These are phyloP conservation scores for Diogma glabrata DNA, from an alignment of 2,888 invertebrate species.

Conservation along the genomic window DNA sequence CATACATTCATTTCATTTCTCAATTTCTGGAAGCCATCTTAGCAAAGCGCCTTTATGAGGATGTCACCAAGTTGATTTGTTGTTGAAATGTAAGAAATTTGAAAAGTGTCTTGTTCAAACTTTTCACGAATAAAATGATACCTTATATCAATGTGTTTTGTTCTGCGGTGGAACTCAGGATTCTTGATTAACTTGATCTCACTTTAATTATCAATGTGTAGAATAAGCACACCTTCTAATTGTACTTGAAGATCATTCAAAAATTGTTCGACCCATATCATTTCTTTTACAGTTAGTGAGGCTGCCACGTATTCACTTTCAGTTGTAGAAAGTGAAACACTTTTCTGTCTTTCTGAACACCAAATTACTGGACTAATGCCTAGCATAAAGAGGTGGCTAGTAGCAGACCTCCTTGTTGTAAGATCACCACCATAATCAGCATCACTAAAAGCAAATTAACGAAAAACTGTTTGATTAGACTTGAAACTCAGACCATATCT, in stretches of 20 bases:
- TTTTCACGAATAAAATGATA: slow-evolving; percentile 17
- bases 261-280: slow-evolving; percentile 22
- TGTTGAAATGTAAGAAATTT: slow-evolving; percentile 12
- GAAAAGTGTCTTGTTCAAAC: slow-evolving; percentile 12
- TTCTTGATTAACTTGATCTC: slow-evolving; percentile 18
- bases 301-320: background rate
- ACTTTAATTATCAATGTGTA: slow-evolving; percentile 21
- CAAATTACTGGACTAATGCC: slow-evolving; percentile 22
- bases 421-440: slow-evolving; percentile 19
- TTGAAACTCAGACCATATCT: background rate
- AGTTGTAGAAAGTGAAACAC: background rate
- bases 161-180: slow-evolving; percentile 15
- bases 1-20: background rate
- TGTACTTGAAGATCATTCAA: background rate
- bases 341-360: background rate
- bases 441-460: slow-evolving; percentile 16
- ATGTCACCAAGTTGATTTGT: slow-evolving; percentile 10
- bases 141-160: slow-evolving; percentile 16
- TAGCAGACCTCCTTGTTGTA: slow-evolving; percentile 18
- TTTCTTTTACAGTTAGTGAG: slow-evolving; percentile 13
- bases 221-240: slow-evolving; percentile 13
- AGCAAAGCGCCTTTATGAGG: slow-evolving; percentile 11
- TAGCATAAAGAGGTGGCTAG: slow-evolving; percentile 19
- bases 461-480: slow-evolving; percentile 2
- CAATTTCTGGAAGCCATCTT: background rate